These are phyloP conservation scores for Silurus asotus DNA, from an alignment of 2,113 vertebrate species.

Conservation along the genomic window DNA sequence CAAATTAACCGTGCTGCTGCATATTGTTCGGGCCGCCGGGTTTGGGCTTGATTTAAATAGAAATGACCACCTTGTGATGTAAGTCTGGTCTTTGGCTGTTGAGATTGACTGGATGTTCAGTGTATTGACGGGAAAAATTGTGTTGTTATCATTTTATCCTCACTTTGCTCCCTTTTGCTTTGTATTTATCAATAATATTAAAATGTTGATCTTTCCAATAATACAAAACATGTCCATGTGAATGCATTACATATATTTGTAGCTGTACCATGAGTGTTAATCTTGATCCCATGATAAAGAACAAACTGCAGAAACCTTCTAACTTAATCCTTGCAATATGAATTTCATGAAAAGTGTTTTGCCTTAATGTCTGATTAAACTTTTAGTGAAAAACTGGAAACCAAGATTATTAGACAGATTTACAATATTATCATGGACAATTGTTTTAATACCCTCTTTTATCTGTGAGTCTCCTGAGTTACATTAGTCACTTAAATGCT, in stretches of 20 bases:
- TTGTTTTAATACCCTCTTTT: background rate
- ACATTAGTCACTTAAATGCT: conserved; percentile 10
- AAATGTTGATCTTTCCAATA: background rate
- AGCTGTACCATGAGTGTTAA: background rate
- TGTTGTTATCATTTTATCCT: background rate
- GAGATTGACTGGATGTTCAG: background rate
- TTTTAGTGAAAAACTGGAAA: background rate
- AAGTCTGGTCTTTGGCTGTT: conserved; percentile 46
- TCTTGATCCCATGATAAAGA: background rate
- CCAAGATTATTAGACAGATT: background rate
- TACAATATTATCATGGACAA: background rate
- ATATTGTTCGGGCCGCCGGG: background rate
- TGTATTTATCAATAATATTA: background rate
- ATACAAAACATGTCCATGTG: background rate
- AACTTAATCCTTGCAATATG: background rate
- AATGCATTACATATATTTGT: background rate
- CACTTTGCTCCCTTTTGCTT: background rate
- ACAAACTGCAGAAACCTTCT: background rate
- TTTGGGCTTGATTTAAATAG: background rate
- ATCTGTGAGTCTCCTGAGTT: background rate
- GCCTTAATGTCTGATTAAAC: background rate
- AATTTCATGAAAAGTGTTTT: background rate
- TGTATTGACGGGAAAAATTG: too few relatives aligned
- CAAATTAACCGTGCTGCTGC: background rate
- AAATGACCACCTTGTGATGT: background rate